Conservation (phyloP, 1,140 invertebrate species). For the Pachypeltis micranthus region DNA sequence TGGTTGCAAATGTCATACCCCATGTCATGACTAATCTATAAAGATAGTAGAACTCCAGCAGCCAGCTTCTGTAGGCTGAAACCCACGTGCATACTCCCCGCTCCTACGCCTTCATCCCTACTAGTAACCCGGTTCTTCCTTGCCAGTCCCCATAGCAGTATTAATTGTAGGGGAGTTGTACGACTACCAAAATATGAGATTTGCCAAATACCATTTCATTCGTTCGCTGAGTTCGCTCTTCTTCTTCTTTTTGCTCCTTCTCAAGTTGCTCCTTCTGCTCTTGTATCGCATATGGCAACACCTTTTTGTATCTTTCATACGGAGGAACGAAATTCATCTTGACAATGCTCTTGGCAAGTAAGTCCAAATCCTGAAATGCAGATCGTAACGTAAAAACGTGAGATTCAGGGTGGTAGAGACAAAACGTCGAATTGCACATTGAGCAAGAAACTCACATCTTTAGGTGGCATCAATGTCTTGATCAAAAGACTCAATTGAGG, state of each 20-base stretch:
- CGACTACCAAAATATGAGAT: neutral
- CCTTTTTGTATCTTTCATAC: constrained; percentile 21
- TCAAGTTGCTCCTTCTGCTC: constrained; percentile 17
- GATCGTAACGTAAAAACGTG: neutral
- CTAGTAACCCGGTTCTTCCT: neutral
- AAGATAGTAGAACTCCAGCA: neutral
- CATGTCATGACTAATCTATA: too few relatives aligned
- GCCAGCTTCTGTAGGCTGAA: neutral
- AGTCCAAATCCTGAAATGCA: neutral
- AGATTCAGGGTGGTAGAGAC: too few relatives aligned
- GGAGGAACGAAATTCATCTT: constrained; percentile 20
- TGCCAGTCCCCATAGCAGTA: neutral
- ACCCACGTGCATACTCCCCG: too few relatives aligned
- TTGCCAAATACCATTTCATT: neutral
- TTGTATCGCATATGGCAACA: constrained; percentile 19
- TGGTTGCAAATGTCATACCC: too few relatives aligned
- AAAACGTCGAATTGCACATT: neutral
- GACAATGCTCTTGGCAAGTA: neutral
- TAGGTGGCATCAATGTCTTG: neutral
- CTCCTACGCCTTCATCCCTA: neutral
- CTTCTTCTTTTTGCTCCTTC: constrained; percentile 15
- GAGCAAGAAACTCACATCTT: neutral
- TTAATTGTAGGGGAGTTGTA: neutral
- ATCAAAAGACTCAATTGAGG: neutral
- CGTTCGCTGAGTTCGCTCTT: neutral